Percentiles rank a stretch among this genome's conserved stretches.
These are phyloP conservation scores for Leptinotarsa undecemlineata DNA, from an alignment of 1,140 invertebrate species.

Conservation along the genomic window DNA sequence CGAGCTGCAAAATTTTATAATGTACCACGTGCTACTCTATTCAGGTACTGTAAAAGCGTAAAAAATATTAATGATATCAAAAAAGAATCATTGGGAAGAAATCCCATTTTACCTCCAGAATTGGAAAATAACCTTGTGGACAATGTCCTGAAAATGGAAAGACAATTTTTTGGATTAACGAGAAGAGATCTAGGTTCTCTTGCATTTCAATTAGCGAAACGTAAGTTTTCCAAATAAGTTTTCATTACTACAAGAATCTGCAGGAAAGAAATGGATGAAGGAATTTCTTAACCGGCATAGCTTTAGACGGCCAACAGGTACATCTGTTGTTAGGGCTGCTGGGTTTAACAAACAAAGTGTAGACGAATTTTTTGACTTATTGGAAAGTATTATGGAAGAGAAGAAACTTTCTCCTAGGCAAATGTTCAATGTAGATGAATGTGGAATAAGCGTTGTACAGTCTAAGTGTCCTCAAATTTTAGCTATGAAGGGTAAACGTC, in stretches of 20 bases:
- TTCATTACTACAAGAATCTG: slow-evolving; percentile 23
- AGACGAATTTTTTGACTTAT: slow-evolving; percentile 27
- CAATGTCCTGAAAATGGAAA: slow-evolving; percentile 17
- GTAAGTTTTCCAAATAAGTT: slow-evolving; percentile 25
- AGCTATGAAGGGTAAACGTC: slow-evolving; percentile 5
- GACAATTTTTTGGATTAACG: slow-evolving; percentile 14
- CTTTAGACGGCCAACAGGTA: slow-evolving; percentile 13
- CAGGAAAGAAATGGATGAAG: slow-evolving; percentile 24
- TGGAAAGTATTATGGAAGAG: slow-evolving; percentile 4
- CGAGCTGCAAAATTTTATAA: not conserved
- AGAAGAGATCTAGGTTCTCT: slow-evolving; percentile 26
- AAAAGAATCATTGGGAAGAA: not conserved
- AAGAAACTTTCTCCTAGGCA: slow-evolving; percentile 15
- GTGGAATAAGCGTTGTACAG: not conserved
- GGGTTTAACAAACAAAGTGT: slow-evolving; percentile 23
- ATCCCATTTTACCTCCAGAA: not conserved
- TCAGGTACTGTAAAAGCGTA: not conserved
- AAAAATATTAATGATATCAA: not conserved
- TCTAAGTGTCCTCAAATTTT: slow-evolving; percentile 8
- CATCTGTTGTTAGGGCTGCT: slow-evolving; percentile 9
- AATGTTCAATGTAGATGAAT: slow-evolving; percentile 11
- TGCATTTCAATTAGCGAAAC: slow-evolving; percentile 27
- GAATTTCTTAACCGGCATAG: slow-evolving; percentile 21
- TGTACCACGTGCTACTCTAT: not conserved
- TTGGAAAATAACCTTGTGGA: slow-evolving; percentile 20